A percentile compares a stretch with the other conserved stretches of the same genome.
Evolutionary conservation across 35 echinoderm and acorn worm species (phyloP).

Genomic region (Heliocidaris tuberculata): DNA sequence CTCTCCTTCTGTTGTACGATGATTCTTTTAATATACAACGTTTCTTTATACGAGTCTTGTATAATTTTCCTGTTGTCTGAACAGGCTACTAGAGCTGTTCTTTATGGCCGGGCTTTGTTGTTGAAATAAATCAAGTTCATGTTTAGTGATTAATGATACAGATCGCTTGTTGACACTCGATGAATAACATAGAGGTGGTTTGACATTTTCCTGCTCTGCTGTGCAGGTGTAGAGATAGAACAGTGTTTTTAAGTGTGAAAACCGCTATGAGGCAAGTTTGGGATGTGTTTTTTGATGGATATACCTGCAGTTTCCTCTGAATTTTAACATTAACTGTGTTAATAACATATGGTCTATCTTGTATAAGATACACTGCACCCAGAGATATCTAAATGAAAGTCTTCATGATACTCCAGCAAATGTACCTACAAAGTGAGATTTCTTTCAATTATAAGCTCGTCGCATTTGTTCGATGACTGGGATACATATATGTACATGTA

Average conservation of each 20-base stretch:
- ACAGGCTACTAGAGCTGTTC: not conserved
- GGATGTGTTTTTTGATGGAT: not conserved
- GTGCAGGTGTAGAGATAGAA: not conserved
- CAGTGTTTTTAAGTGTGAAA: not conserved
- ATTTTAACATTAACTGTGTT: not conserved
- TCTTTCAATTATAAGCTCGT: too few relatives aligned
- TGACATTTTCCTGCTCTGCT: not conserved
- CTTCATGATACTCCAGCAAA: too few relatives aligned
- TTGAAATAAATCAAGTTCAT: slow-evolving; percentile 14
- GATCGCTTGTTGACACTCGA: not conserved
- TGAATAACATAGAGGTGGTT: not conserved
- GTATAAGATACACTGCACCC: not conserved
- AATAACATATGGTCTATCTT: not conserved
- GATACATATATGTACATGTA: too few relatives aligned
- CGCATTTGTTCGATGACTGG: too few relatives aligned
- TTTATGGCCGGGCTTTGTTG: not conserved
- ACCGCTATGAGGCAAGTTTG: not conserved
- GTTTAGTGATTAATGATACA: slow-evolving; percentile 18
- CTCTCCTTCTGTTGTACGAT: too few relatives aligned
- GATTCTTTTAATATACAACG: too few relatives aligned
- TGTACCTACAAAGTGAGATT: too few relatives aligned
- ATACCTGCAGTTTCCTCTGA: not conserved
- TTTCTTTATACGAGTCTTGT: too few relatives aligned
- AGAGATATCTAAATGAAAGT: not conserved
- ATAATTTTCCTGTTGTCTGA: not conserved